phyloP scores from a whole-genome alignment of 2,113 vertebrate genomes.

The Opisthocomus hoazin region DNA sequence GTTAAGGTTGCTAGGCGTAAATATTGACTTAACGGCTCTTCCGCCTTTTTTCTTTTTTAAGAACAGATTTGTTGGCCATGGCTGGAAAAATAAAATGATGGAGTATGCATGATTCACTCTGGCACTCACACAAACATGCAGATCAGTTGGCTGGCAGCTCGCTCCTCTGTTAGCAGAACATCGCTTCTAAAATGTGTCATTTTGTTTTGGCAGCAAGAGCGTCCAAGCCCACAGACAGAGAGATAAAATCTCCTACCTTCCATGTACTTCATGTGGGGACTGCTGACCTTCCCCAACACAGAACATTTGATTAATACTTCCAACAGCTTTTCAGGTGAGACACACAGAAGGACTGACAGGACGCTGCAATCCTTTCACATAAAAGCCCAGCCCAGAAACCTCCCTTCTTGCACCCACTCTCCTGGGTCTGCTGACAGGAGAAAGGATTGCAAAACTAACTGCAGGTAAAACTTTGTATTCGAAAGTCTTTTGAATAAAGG shows the following conservation, averaged over 20 bases:
- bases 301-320: neutral
- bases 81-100: constrained; percentile 55
- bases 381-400: neutral
- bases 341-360: neutral
- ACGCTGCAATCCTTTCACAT: neutral
- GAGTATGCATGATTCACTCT: constrained; percentile 60
- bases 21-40: constrained; percentile 64
- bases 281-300: neutral
- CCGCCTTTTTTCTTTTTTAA: constrained; percentile 63
- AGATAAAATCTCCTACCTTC: constrained; percentile 16
- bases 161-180: constrained; percentile 24
- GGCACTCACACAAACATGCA: constrained; percentile 59
- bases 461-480: neutral
- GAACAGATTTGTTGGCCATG: constrained; percentile 52
- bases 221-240: neutral
- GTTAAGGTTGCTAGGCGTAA: constrained; percentile 60
- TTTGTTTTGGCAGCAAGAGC: constrained; percentile 23
- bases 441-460: neutral
- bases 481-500: neutral
- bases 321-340: neutral
- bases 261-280: neutral
- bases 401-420: neutral
- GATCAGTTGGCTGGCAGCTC: constrained; percentile 63
- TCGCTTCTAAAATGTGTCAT: constrained; percentile 47
- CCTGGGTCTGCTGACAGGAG: neutral